These are phyloP conservation scores for Callopanchax toddi DNA, from an alignment of 2,113 vertebrate species.

Conservation along the genomic window DNA sequence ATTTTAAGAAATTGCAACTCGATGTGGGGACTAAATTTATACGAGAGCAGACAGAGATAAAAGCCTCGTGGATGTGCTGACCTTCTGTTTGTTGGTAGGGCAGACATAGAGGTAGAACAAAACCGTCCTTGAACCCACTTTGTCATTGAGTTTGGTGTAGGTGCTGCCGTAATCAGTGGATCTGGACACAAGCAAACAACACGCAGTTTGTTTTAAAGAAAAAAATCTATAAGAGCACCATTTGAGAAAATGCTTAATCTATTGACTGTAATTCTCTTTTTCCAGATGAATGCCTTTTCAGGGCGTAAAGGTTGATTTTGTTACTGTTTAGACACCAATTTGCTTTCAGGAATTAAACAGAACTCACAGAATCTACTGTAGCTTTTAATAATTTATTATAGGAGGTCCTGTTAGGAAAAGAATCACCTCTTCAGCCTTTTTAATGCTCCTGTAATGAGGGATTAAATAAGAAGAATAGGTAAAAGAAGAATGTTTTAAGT, in stretches of 20 bases:
- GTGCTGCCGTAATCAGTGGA: constrained; percentile 94
- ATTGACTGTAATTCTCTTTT: constrained; percentile 54
- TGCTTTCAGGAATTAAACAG: constrained; percentile 26
- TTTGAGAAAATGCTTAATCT: constrained; percentile 36
- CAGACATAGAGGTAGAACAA: constrained; percentile 96
- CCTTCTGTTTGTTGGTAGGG: constrained; percentile 97
- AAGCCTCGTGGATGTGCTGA: constrained; percentile 64
- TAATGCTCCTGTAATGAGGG: constrained; percentile 3
- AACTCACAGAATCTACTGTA: constrained; percentile 7
- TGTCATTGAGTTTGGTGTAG: constrained; percentile 93
- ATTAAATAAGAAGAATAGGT: constrained; percentile 1
- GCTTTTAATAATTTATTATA: constrained; percentile 20
- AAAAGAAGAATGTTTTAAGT: not conserved
- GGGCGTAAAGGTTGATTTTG: constrained; percentile 45
- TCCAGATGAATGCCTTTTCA: constrained; percentile 22
- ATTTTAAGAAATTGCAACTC: constrained; percentile 18
- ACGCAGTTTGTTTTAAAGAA: constrained; percentile 17
- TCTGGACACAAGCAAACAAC: constrained; percentile 70
- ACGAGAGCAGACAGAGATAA: constrained; percentile 27
- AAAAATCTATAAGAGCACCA: constrained; percentile 35
- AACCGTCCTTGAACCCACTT: constrained; percentile 92
- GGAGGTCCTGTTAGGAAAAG: constrained; percentile 9
- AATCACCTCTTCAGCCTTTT: not conserved
- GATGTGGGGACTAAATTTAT: constrained; percentile 1
- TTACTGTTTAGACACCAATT: constrained; percentile 16